Percentiles rank a stretch among this genome's conserved stretches.
Evolutionary conservation across 2,888 invertebrate genomes (phyloP).

Genomic region (Dendrolimus pini): DNA sequence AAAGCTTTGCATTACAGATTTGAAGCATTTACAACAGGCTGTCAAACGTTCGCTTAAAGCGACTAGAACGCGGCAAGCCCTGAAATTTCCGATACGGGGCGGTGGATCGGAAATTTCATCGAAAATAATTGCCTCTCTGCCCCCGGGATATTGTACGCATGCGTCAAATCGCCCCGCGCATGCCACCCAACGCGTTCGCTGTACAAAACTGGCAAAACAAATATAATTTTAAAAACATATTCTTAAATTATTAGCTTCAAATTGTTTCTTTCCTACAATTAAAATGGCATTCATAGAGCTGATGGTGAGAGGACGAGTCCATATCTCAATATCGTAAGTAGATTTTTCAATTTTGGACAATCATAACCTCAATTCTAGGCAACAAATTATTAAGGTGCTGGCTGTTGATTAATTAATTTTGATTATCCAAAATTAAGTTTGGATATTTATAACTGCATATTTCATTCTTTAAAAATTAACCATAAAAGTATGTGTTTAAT

Average conservation of each 20-base stretch:
- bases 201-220: constrained; percentile 44
- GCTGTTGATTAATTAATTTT: too few species aligned
- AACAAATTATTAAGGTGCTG: too few species aligned
- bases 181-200: constrained; percentile 33
- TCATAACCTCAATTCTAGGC: neutral
- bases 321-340: neutral
- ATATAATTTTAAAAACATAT: constrained; percentile 24
- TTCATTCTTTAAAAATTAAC: too few species aligned
- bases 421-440: too few species aligned
- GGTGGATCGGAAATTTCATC: constrained; percentile 55
- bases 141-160: constrained; percentile 9
- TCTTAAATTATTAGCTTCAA: constrained; percentile 8
- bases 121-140: constrained; percentile 47
- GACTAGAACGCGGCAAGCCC: constrained; percentile 41
- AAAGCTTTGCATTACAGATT: too few species aligned
- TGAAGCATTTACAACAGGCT: too few species aligned
- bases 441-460: too few species aligned
- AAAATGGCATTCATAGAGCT: neutral
- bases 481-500: too few species aligned
- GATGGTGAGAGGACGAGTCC: neutral
- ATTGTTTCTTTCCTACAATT: neutral
- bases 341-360: neutral
- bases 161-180: constrained; percentile 38
- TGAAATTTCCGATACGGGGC: constrained; percentile 47
- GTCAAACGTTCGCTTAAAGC: constrained; percentile 21